These are phyloP conservation scores for Natrix natrix DNA, from an alignment of 2,797 vertebrate genomes.

Conservation along the genomic window DNA sequence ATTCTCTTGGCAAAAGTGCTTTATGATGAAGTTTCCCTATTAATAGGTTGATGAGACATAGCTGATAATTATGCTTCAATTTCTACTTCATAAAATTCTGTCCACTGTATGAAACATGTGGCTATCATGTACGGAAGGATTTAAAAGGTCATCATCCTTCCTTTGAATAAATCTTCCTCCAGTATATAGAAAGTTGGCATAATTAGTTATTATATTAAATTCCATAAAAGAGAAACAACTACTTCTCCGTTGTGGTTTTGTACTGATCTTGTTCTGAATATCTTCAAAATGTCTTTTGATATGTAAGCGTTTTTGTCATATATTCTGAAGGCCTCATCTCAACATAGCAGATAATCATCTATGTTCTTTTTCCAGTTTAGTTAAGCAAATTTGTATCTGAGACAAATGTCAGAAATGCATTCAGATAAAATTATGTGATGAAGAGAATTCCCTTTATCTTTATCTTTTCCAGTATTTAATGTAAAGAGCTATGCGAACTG, in stretches of 20 bases:
- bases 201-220: constrained; percentile 14
- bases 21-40: not conserved
- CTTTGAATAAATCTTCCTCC: constrained; percentile 12
- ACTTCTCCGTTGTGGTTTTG: not conserved
- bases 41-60: not conserved
- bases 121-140: not conserved
- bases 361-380: not conserved
- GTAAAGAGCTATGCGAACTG: not conserved
- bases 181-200: not conserved
- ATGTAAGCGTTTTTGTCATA: not conserved
- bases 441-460: not conserved
- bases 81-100: constrained; percentile 34
- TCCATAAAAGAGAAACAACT: constrained; percentile 19
- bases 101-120: constrained; percentile 14
- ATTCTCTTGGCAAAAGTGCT: not conserved
- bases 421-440: not conserved
- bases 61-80: constrained; percentile 28
- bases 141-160: constrained; percentile 32
- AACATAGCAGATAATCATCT: not conserved
- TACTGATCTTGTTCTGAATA: not conserved
- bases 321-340: not conserved
- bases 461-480: not conserved
- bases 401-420: not conserved
- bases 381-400: not conserved
- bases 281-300: not conserved